phyloP scores from a whole-genome alignment of 2,113 vertebrate species.

The Tetrao urogallus region DNA sequence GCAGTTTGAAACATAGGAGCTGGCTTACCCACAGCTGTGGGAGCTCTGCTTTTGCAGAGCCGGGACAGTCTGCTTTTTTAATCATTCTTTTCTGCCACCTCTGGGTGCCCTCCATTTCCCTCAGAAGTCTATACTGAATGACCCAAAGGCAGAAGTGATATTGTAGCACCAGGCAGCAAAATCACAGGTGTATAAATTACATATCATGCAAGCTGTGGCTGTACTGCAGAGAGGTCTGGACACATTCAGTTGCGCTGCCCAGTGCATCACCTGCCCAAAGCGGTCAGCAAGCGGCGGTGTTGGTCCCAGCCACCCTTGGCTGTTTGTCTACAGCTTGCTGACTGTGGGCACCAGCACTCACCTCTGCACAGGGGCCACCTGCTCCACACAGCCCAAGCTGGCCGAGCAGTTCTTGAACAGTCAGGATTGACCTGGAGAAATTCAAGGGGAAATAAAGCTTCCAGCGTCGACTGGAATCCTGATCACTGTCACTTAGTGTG shows the following conservation, averaged over 20 bases:
- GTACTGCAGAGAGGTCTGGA: not conserved
- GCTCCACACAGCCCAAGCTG: constrained; percentile 64
- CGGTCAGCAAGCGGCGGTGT: not conserved
- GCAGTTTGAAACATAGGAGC: constrained; percentile 5
- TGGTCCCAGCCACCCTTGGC: not conserved
- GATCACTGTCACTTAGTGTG: constrained; percentile 66
- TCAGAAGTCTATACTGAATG: not conserved
- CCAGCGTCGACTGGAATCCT: constrained; percentile 70
- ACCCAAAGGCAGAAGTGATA: not conserved
- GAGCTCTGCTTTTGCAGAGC: not conserved
- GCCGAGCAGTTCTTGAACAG: constrained; percentile 61
- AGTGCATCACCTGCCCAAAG: constrained; percentile 45
- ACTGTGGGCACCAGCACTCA: constrained; percentile 72
- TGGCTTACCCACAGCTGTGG: not conserved
- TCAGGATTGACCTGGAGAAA: constrained; percentile 75
- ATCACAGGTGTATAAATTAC: constrained; percentile 40
- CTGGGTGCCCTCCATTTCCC: constrained; percentile 7
- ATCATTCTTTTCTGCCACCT: not conserved
- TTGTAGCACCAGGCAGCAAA: constrained; percentile 16
- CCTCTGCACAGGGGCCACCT: constrained; percentile 83
- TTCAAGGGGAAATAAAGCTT: constrained; percentile 74
- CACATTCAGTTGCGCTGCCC: not conserved
- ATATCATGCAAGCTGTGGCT: constrained; percentile 17
- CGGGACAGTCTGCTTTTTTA: not conserved
- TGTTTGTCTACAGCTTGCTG: constrained; percentile 62